These are phyloP conservation scores for Crenuchus spilurus DNA, from an alignment of 2,797 vertebrate species.

Conservation along the genomic window DNA sequence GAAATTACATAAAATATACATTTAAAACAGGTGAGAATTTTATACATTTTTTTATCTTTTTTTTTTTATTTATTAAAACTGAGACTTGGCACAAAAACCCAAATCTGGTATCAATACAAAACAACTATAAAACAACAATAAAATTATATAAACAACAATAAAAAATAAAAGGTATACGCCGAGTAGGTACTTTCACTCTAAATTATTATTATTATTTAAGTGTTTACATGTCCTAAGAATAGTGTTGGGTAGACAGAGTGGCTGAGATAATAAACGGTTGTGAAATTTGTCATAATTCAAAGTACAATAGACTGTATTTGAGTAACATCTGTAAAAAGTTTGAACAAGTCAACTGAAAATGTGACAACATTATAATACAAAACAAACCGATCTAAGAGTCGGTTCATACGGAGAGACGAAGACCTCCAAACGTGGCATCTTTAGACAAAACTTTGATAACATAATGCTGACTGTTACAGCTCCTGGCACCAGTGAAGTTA, in stretches of 20 bases:
- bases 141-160: too few species aligned
- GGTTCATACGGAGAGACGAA: not conserved
- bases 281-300: not conserved
- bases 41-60: too few species aligned
- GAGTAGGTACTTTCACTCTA: not conserved
- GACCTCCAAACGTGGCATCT: not conserved
- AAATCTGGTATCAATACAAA: too few species aligned
- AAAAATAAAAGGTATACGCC: too few species aligned
- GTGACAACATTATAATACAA: not conserved
- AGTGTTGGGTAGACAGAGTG: conserved; percentile 1
- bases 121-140: too few species aligned
- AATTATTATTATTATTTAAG: not conserved
- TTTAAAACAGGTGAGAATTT: too few species aligned
- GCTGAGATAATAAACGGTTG: not conserved
- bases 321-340: too few species aligned
- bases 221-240: not conserved
- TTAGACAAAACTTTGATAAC: not conserved
- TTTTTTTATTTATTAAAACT: too few species aligned
- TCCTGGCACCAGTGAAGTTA: too few species aligned
- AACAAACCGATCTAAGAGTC: not conserved
- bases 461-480: not conserved
- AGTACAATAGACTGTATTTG: too few species aligned
- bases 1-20: too few species aligned
- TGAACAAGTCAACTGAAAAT: not conserved
- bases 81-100: too few species aligned